Evolutionary conservation across 2,888 invertebrate genomes (phyloP), one percentile per base, ranked within the genome.

Genomic region (Clivina fossor): DNA sequence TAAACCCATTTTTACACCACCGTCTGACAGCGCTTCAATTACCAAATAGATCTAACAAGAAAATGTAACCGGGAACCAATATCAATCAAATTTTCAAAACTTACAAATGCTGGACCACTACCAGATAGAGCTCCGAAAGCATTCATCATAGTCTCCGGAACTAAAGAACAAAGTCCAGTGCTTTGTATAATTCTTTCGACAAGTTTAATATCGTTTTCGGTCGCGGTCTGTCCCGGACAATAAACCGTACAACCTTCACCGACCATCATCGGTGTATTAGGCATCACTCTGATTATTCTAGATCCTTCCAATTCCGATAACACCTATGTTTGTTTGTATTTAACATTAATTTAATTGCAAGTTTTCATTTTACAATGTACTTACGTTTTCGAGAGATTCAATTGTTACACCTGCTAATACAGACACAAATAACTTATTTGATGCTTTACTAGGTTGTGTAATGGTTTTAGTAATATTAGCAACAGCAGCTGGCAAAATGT

Each of bases 71-170:
- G 13, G 4, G 9, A n/a, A n/a, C 4, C 32, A 32, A 4, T 7
- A 4, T 32, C 13, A 32, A 13, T 28, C 15, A 41, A 8, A 41
- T 41, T 30, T 43, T 8, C n/a, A n/a, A n/a, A n/a, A 76, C 84
- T 82, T 78, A 94, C 93, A 81, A 87, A 98, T 33, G 97, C 96
- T 20, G 95, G 94, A 2, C 94, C 96, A 74, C 90, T 90, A 3
- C 90, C 95, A 44, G 90, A 82, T 4, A 98, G 71, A 1, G 86
- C 88, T 8, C 89, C 86, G 43, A 90, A 81, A 0, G 90, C 83
- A 71, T 93, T 86, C 64, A 97, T 87, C 66, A 88, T 77, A 8
- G 78, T 71, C 73, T 98, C 97, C 0, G 88, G 83, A 30, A 96
- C 84, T 67, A 81, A 80, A 67, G 89, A 86, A 62, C 80, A 81